phyloP scores from a whole-genome alignment of 2,113 vertebrate genomes.

The Otis tarda region DNA sequence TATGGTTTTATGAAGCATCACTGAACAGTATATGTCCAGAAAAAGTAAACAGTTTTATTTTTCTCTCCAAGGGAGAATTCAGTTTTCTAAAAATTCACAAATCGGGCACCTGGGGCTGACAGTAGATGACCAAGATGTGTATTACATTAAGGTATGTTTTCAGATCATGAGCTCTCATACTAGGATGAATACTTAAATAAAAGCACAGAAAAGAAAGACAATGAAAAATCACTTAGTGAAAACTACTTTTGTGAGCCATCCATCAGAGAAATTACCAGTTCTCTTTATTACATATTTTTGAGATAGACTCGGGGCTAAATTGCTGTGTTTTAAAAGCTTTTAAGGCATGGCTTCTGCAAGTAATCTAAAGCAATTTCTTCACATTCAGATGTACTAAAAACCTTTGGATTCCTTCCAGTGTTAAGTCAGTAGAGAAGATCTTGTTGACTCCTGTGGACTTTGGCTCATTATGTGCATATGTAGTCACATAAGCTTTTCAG shows the following conservation, averaged over 20 bases:
- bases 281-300: neutral
- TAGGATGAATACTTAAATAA: neutral
- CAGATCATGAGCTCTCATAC: neutral
- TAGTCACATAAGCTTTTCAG: neutral
- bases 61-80: conserved; percentile 77
- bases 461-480: neutral
- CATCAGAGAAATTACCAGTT: neutral
- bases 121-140: conserved; percentile 75
- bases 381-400: neutral
- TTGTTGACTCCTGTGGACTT: neutral
- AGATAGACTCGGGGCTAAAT: neutral
- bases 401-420: neutral
- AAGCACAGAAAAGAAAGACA: neutral
- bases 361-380: neutral
- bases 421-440: neutral
- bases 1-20: neutral
- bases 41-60: neutral
- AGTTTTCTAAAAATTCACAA: conserved; percentile 67
- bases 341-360: neutral
- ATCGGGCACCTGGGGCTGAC: conserved; percentile 79
- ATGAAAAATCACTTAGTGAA: neutral
- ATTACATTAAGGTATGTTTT: conserved; percentile 80
- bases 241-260: neutral
- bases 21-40: neutral
- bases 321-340: neutral